Conservation (phyloP, 2,888 invertebrate genomes). For the Trissoscelio sp. region DNA sequence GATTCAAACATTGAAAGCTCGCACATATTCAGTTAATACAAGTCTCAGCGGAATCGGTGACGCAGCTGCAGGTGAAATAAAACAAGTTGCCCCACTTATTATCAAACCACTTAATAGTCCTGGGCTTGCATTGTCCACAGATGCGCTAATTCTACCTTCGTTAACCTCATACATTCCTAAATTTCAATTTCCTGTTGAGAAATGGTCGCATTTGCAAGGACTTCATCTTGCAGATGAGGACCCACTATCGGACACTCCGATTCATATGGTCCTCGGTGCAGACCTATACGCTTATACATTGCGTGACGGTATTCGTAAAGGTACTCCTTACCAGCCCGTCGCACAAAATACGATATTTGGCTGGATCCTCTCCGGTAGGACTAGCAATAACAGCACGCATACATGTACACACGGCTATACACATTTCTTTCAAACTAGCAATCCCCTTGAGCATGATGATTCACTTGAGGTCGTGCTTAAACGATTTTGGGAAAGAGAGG, state of each 20-base stretch:
- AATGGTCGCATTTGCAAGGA: conserved; percentile 20
- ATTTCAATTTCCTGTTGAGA: neutral
- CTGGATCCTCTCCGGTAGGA: too few species aligned
- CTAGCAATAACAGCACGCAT: too few species aligned
- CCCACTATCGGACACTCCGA: neutral
- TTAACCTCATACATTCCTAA: conserved; percentile 11
- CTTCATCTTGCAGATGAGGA: conserved; percentile 12
- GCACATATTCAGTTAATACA: neutral
- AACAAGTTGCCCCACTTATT: neutral
- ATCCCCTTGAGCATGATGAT: too few species aligned
- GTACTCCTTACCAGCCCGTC: too few species aligned
- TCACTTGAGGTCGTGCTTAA: too few species aligned
- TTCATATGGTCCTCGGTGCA: neutral
- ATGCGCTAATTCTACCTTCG: conserved; percentile 13
- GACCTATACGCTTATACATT: neutral
- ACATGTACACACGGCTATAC: too few species aligned
- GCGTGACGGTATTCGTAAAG: too few species aligned
- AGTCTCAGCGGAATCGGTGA: conserved; percentile 11
- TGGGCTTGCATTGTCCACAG: neutral
- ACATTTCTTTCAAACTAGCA: too few species aligned
- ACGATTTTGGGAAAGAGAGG: too few species aligned
- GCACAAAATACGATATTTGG: too few species aligned
- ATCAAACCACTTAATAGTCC: neutral
- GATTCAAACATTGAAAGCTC: too few species aligned
- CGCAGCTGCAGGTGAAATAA: neutral